Evolutionary conservation across 2,888 invertebrate genomes (phyloP).

Genomic region (Eubasilissa splendida): DNA sequence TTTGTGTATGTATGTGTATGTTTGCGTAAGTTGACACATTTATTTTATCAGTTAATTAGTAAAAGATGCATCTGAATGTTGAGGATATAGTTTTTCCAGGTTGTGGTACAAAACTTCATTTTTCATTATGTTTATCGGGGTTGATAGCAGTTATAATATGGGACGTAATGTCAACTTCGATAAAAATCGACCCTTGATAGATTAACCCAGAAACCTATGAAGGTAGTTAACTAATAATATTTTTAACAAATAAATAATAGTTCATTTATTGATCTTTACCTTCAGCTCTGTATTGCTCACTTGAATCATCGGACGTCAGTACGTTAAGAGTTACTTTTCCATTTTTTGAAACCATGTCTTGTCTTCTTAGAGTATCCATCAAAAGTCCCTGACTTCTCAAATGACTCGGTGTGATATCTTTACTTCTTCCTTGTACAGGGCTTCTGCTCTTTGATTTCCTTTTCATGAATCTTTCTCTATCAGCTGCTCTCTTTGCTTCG

Average conservation of each 20-base stretch:
- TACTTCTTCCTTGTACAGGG: conserved; percentile 69
- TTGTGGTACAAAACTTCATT: no score
- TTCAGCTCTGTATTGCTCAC: conserved; percentile 72
- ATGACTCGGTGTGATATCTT: conserved; percentile 60
- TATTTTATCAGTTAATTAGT: no score
- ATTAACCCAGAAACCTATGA: neutral
- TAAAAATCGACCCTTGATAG: neutral
- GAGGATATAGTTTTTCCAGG: no score
- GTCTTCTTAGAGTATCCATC: conserved; percentile 65
- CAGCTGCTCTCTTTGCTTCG: conserved; percentile 66
- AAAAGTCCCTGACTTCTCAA: conserved; percentile 66
- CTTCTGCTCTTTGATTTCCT: conserved; percentile 71
- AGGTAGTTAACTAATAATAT: neutral
- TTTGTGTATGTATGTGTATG: no score
- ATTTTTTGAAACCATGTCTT: conserved; percentile 70
- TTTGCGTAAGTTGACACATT: no score
- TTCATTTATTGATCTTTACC: conserved; percentile 60
- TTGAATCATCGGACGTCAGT: conserved; percentile 76
- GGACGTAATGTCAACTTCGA: no score
- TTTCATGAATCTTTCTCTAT: conserved; percentile 70
- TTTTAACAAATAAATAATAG: neutral
- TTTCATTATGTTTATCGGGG: no score
- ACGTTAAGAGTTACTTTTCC: conserved; percentile 73
- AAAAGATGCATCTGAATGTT: no score
- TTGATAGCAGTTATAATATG: no score